These are phyloP conservation scores for Cyclargus thomasi DNA, from an alignment of 1,140 invertebrate genomes.

Conservation along the genomic window DNA sequence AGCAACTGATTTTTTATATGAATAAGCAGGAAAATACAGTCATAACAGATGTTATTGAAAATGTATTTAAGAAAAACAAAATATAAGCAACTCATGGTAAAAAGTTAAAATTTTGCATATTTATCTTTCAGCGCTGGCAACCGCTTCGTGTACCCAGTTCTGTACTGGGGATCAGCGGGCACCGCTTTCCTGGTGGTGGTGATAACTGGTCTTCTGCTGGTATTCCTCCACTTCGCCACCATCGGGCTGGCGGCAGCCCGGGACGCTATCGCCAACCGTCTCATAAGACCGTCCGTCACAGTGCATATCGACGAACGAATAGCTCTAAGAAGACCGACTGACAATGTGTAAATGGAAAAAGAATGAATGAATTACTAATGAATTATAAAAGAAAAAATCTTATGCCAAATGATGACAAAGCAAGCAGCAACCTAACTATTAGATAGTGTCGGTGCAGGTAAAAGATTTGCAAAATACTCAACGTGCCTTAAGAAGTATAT, in stretches of 20 bases:
- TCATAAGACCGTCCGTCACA: conserved; percentile 30
- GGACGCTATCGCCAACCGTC: conserved; percentile 34
- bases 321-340: conserved; percentile 32
- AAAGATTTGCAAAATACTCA: too few species aligned
- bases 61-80: too few species aligned
- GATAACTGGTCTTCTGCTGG: conserved; percentile 44
- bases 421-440: too few species aligned
- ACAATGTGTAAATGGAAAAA: not conserved
- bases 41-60: too few species aligned
- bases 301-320: conserved; percentile 37
- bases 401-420: too few species aligned
- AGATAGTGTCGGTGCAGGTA: not conserved
- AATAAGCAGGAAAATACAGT: too few species aligned
- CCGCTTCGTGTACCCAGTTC: conserved; percentile 55
- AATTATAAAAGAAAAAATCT: too few species aligned
- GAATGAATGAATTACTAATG: not conserved
- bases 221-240: conserved; percentile 42
- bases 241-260: conserved; percentile 42
- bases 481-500: too few species aligned
- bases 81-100: too few species aligned
- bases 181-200: conserved; percentile 35
- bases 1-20: too few species aligned
- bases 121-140: conserved; percentile 53
- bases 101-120: too few species aligned
- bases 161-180: conserved; percentile 54